Percentiles rank a stretch among this genome's conserved stretches.
Evolutionary conservation across 2,113 vertebrate species (phyloP).

Genomic region (Plecturocebus donacophilus): DNA sequence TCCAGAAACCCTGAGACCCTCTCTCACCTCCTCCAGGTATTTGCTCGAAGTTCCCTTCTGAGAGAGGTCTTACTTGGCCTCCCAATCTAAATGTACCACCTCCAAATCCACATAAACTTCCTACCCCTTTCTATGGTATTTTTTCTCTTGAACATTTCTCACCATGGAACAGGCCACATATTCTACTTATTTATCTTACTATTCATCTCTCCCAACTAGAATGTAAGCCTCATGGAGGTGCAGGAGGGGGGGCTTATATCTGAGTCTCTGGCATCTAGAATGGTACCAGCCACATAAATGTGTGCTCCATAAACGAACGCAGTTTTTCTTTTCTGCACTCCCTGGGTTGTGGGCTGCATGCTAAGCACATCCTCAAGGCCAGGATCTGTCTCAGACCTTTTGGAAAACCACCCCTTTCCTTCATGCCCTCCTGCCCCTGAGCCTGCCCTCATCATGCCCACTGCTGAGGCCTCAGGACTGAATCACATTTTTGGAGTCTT

Average conservation of each 20-base stretch:
- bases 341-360: not conserved
- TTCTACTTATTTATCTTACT: not conserved
- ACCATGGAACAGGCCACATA: not conserved
- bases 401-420: not conserved
- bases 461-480: not conserved
- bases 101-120: too few species aligned
- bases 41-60: not conserved
- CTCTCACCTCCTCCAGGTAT: not conserved
- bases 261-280: not conserved
- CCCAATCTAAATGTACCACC: not conserved
- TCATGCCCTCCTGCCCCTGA: not conserved
- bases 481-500: not conserved
- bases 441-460: not conserved
- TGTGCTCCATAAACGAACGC: rapidly evolving
- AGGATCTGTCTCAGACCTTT: not conserved
- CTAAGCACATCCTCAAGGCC: not conserved
- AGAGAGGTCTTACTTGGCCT: not conserved
- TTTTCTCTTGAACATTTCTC: not conserved
- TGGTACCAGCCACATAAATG: rapidly evolving
- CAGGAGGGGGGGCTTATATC: not conserved
- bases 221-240: not conserved
- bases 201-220: not conserved
- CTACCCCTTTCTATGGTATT: not conserved
- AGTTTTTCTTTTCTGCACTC: not conserved
- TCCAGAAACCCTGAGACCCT: too few species aligned